Conservation (phyloP, 2,888 invertebrate species). For the Caenorhabditis virilis region DNA sequence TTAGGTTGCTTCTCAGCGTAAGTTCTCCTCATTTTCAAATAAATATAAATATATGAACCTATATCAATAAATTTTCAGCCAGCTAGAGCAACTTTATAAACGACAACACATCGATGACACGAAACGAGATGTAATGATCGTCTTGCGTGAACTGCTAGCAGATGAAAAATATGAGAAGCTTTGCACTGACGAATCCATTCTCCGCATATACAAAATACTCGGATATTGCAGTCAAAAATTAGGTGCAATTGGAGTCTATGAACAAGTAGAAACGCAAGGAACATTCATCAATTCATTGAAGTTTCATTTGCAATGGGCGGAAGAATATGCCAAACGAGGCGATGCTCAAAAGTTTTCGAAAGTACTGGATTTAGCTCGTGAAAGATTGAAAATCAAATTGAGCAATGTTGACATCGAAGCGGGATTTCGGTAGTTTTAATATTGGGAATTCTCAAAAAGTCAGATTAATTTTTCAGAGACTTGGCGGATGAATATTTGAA, state of each 20-base stretch:
- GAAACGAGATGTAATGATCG: constrained; percentile 8
- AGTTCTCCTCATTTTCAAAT: no score
- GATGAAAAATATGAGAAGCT: constrained; percentile 4
- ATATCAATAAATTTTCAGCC: no score
- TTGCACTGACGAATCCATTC: constrained; percentile 15
- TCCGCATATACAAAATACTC: constrained; percentile 38
- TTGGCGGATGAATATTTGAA: constrained; percentile 27
- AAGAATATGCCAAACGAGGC: constrained; percentile 27
- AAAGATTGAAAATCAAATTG: not conserved
- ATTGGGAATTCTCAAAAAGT: not conserved
- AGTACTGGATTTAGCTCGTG: constrained; percentile 14
- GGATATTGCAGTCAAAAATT: constrained; percentile 41
- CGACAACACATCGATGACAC: no score
- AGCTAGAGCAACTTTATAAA: no score
- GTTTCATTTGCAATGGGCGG: constrained; percentile 48
- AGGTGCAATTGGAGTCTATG: constrained; percentile 40
- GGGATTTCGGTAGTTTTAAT: constrained; percentile 15
- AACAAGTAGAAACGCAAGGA: constrained; percentile 39
- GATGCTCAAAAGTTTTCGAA: constrained; percentile 9
- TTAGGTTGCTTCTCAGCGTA: no score
- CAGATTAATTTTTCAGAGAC: constrained; percentile 14
- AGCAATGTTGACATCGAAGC: constrained; percentile 7
- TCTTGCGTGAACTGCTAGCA: constrained; percentile 4
- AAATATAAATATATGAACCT: no score
- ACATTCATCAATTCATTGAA: constrained; percentile 37